Base-by-base conservation (phyloP, 1,140 invertebrate species). In the Drosophila persimilis region DNA sequence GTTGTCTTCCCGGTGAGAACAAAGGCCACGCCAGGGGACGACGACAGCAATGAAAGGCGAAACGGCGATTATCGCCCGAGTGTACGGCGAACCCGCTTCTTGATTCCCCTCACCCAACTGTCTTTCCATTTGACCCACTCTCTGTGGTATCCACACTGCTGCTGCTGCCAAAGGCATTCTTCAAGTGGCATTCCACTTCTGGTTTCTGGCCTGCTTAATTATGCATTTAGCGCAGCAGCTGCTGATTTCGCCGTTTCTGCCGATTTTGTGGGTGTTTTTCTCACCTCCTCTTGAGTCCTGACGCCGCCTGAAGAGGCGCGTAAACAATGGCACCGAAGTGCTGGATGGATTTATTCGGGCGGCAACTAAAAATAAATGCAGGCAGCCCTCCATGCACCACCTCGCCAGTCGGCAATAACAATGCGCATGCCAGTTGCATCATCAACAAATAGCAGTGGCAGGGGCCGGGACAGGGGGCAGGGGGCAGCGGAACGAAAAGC, bases 301-400 rank as follows among this genome's bases (percentile, higher is more conserved):
- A 15, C 35, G 31, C 50, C 26, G 15, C n/a, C 24, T 52, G 35
- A 13, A 8, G 47, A 57, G 17, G 22, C n/a, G 20, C 51, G 48
- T 31, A 69, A 73, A 73, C 71, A 73, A 73, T 73, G 71, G 70
- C 35, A 17, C 43, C 41, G 51, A 63, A 62, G 59, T 57, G 71
- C 43, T 58, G 44, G 65, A 67, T 76, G 63, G 67, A 80, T 80
- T 80, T 77, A 76, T 74, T 86, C 71, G 64, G 58, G 80, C 80
- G 72, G 66, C 56, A 84, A 85, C 64, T 73, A 84, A 83, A 83
- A 79, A 79, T 84, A 84, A 67, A 79, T 84, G 80, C 71, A 57
- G 51, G 53, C 57, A 66, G 63, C 67, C 22, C 15, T 63, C 67
- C 70, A 63, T 58, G 59, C 50, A 26, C 35, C 31, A 44, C 35